Conservation (phyloP, 2,888 invertebrate species). For the Electrophaes corylata region DNA sequence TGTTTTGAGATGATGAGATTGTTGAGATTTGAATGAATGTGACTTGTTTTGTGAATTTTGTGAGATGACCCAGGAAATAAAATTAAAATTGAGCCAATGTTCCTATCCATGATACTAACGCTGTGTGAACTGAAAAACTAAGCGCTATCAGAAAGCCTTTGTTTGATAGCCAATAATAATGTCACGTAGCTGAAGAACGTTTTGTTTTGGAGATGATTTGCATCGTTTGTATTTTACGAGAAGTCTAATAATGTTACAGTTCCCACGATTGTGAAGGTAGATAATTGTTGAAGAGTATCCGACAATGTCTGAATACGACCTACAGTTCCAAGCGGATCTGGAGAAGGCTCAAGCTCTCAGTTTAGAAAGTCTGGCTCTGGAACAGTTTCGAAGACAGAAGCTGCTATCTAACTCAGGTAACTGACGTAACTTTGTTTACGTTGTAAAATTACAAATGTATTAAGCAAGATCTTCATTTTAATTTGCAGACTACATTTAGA, state of each 20-base stretch:
- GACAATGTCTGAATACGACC: slow-evolving; percentile 88
- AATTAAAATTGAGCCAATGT: slow-evolving; percentile 45
- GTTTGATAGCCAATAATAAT: slow-evolving; percentile 40
- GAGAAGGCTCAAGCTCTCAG: slow-evolving; percentile 95
- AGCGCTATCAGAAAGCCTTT: slow-evolving; percentile 52
- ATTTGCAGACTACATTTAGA: too few relatives aligned
- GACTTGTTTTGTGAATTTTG: background rate
- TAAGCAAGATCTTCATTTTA: background rate
- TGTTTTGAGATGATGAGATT: too few relatives aligned
- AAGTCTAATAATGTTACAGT: slow-evolving; percentile 57
- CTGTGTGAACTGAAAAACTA: slow-evolving; percentile 56
- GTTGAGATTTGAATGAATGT: background rate
- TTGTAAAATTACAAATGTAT: slow-evolving; percentile 2
- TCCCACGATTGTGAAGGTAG: slow-evolving; percentile 67
- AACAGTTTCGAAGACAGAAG: slow-evolving; percentile 91
- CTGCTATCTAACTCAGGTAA: slow-evolving; percentile 78
- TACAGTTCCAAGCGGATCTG: slow-evolving; percentile 93
- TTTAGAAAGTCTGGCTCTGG: slow-evolving; percentile 92
- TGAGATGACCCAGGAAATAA: slow-evolving; percentile 50
- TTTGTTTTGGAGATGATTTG: slow-evolving; percentile 51
- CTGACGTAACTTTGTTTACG: slow-evolving; percentile 73
- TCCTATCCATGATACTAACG: slow-evolving; percentile 57
- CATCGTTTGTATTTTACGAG: slow-evolving; percentile 50
- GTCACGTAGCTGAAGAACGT: slow-evolving; percentile 31
- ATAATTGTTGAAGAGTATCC: slow-evolving; percentile 55